Conservation (phyloP, 2,888 invertebrate species). For the Hipparchia sbordonii region DNA sequence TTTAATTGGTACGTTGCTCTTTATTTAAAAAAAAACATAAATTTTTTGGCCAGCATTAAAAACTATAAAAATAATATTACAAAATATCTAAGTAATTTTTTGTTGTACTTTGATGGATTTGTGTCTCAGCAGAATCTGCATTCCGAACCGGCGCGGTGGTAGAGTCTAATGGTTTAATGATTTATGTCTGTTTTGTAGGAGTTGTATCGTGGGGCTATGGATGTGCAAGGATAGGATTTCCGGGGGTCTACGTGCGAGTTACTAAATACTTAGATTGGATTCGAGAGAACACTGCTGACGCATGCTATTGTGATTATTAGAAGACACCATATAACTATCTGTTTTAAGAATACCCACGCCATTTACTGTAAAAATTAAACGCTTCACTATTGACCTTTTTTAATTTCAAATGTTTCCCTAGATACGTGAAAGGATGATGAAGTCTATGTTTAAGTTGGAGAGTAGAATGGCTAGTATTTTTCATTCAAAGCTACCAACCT, state of each 20-base stretch:
- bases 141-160: too few species aligned
- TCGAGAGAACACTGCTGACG: slow-evolving; percentile 88
- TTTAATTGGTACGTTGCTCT: slow-evolving; percentile 84
- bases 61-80: too few species aligned
- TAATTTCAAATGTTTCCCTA: neutral
- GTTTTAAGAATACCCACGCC: slow-evolving; percentile 18
- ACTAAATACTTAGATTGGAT: slow-evolving; percentile 93
- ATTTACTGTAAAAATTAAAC: slow-evolving; percentile 13
- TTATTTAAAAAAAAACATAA: too few species aligned
- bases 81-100: too few species aligned
- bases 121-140: too few species aligned
- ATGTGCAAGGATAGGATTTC: slow-evolving; percentile 92
- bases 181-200: slow-evolving; percentile 69
- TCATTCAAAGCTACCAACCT: too few species aligned
- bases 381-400: neutral
- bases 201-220: slow-evolving; percentile 95
- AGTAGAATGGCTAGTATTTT: too few species aligned
- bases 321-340: neutral
- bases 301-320: slow-evolving; percentile 89
- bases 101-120: too few species aligned
- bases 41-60: too few species aligned
- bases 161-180: neutral
- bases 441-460: neutral
- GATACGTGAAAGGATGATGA: neutral
- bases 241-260: slow-evolving; percentile 92